Evolutionary conservation across 1,140 invertebrate genomes (phyloP).

Genomic region (Sycobia sp.): DNA sequence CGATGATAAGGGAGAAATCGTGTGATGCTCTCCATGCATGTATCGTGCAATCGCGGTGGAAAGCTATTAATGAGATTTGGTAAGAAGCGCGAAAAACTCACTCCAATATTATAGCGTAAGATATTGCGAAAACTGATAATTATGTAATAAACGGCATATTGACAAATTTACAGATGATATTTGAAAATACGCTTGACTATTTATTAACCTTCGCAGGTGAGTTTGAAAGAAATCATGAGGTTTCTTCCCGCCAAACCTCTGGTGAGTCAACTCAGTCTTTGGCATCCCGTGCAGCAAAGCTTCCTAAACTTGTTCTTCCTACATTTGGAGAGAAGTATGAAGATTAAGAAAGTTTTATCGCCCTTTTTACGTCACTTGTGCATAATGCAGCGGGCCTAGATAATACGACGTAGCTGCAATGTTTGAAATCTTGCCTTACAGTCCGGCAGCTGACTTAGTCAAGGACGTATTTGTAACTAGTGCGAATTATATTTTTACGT

Average conservation of each 20-base stretch:
- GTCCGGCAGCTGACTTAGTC: no score
- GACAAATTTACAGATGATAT: not conserved
- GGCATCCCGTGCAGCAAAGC: no score
- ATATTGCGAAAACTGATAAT: not conserved
- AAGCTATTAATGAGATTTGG: not conserved
- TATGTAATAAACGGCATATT: not conserved
- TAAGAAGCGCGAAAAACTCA: not conserved
- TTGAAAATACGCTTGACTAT: not conserved
- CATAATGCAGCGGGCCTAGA: conserved; percentile 13
- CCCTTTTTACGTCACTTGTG: not conserved
- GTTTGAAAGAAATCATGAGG: not conserved
- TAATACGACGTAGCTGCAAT: no score
- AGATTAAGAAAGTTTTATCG: conserved; percentile 9
- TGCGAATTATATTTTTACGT: conserved; percentile 14
- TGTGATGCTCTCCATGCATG: not conserved
- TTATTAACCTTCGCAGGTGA: not conserved
- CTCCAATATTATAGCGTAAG: no score
- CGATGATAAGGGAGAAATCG: no score
- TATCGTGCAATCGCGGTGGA: not conserved
- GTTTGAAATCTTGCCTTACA: no score
- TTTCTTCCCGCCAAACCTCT: no score
- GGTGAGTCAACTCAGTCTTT: no score
- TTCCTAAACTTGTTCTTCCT: no score
- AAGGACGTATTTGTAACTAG: not conserved
- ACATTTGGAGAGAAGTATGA: not conserved